Base-by-base conservation (phyloP, 2,113 vertebrate species). In the Ranitomeya imitator region DNA sequence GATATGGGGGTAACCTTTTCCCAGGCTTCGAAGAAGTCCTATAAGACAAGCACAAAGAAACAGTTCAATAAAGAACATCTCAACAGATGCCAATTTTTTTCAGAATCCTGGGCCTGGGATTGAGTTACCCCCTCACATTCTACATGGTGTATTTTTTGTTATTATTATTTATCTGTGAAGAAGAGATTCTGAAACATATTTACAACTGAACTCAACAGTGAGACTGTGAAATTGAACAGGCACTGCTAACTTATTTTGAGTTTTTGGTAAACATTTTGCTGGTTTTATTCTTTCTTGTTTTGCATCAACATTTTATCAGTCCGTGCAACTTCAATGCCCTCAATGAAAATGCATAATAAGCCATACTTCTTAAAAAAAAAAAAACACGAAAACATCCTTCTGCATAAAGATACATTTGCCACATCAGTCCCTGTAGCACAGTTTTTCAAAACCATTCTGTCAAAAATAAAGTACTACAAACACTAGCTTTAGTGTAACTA, bases 181-280 rank as follows among this genome's bases (percentile, higher is more conserved):
- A 88, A 88, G 96, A 97, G 97, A 97, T 96, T 97, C 96, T 96
- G 96, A 97, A 97, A 97, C 96, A 96, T 98, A 98, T 98, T 96
- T 98, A 99, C 97, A 99, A 97, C 95, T 96, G 95, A 96, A 97
- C 96, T 97, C 95, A 96, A 96, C 96, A 97, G 96, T 84, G 82
- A 97, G 96, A 96, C 96, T 96, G 96, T 97, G 96, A 97, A 97
- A 97, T 96, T 95, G 95, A 97, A 98, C 98, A 99, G 98, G 98
- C 98, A 99, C 98, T 98, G 97, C 96, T 97, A 97, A 96, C 82
- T 96, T 96, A 93, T 93, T 94, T 95, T 94, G 94, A 96, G 94
- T 95, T 97, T 97, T 97, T 97, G 96, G 97, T 98, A 98, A 98
- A 96, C 96, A 96, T 97, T 98, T 98, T 99, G 97, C 97, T 98